Percentiles rank a stretch among this genome's conserved stretches.
These are phyloP conservation scores for Cybosia mesomella DNA, from an alignment of 2,888 invertebrate species.

Conservation along the genomic window DNA sequence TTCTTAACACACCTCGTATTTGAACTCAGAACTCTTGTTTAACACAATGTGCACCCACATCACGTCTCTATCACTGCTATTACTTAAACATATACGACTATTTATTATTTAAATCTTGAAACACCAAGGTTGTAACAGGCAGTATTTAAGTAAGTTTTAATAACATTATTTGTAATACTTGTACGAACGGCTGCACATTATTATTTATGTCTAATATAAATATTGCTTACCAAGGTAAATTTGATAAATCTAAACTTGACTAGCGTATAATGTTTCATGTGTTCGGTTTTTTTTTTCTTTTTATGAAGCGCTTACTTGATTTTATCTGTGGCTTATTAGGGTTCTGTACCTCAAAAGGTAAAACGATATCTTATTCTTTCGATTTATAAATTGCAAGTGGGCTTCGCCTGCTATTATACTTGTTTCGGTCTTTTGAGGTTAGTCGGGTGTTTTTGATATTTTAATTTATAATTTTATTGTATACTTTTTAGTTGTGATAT, in stretches of 20 bases:
- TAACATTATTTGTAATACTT: conserved; percentile 17
- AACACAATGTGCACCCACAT: conserved; percentile 2
- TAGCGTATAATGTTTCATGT: neutral
- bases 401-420: no score
- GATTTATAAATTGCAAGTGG: no score
- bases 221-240: conserved; percentile 26
- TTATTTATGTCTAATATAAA: neutral
- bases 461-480: no score
- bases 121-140: conserved; percentile 18
- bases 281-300: neutral
- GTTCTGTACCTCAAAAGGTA: neutral
- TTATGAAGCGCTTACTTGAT: neutral
- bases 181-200: conserved; percentile 25
- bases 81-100: conserved; percentile 11
- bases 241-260: neutral
- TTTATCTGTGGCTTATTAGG: neutral
- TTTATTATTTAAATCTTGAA: conserved; percentile 12
- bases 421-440: no score
- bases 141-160: conserved; percentile 9
- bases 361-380: neutral
- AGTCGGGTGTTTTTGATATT: no score
- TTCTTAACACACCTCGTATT: no score
- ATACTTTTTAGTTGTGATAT: no score
- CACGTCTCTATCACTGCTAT: conserved; percentile 11
- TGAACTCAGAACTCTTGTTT: neutral